Evolutionary conservation across 2,113 vertebrate genomes (phyloP).

Genomic region (Scatophagus argus): DNA sequence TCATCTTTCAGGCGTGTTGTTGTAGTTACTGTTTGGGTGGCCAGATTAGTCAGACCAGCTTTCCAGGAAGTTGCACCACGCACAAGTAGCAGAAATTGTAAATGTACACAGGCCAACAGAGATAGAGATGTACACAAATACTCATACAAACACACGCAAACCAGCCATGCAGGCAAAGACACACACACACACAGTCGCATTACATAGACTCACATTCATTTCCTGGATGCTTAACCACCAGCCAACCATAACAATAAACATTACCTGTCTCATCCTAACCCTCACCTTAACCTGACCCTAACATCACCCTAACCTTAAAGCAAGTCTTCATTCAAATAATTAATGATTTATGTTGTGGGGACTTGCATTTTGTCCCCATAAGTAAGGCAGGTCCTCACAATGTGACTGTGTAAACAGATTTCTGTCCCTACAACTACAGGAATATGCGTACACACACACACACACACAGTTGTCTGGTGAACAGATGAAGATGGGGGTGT

Average conservation of each 20-base stretch:
- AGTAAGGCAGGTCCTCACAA: too few relatives aligned
- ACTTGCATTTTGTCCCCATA: too few relatives aligned
- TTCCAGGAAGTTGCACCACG: constrained; percentile 41
- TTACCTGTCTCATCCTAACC: too few relatives aligned
- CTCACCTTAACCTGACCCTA: too few relatives aligned
- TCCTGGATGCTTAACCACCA: too few relatives aligned
- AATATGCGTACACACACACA: background rate
- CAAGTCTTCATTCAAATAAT: too few relatives aligned
- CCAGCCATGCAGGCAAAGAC: background rate
- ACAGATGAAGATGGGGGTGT: background rate
- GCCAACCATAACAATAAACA: too few relatives aligned
- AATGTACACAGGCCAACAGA: background rate
- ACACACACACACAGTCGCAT: background rate
- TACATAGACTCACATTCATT: too few relatives aligned
- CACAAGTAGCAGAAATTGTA: background rate
- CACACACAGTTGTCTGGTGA: background rate
- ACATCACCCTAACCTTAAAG: too few relatives aligned
- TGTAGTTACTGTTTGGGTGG: constrained; percentile 49
- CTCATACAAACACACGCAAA: background rate
- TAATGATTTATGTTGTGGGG: too few relatives aligned
- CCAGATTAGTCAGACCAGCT: constrained; percentile 50
- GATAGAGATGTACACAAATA: background rate
- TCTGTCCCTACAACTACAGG: too few relatives aligned
- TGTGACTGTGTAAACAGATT: too few relatives aligned
- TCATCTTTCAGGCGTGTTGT: constrained; percentile 31